Evolutionary conservation across 2,888 invertebrate genomes (phyloP), one percentile per base, ranked within the genome.

Genomic region (Yponomeuta plumbellus): DNA sequence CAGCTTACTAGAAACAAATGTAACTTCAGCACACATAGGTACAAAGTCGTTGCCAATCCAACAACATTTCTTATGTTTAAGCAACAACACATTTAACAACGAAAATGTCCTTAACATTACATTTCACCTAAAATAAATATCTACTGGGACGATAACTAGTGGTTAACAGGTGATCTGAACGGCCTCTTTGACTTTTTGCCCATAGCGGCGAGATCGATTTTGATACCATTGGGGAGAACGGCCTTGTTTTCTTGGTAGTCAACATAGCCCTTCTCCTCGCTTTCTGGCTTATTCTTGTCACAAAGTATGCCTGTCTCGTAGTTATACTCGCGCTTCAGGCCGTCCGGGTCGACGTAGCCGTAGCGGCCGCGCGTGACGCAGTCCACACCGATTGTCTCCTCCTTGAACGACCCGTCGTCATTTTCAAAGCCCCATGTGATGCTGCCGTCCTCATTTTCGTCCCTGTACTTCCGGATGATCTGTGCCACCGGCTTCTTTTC

Each of bases 351-450:
- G 11, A 96, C 92, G 80, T 97, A 97, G 44, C 97, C 97, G 78
- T 97, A 97, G 78, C 94, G 96, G 63, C 96, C 96, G 70, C 94
- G 93, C 13, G 95, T 95, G 68, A 95, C 83, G 75, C 95, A 95
- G 81, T 97, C 96, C 13, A 93, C 89, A 61, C 97, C 97, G 72
- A 96, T 95, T 11, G 94, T 92, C 87, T 97, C 96, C 80, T 97
- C 96, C 79, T 97, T 97, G 84, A 95, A 97, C 1, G 96, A 95
- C 23, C 97, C 97, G 76, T 97, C 97, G 74, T 96, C 96, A 79
- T 97, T 96, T 83, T 97, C 96, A 77, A 95, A 97, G 64, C 97
- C 97, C 97, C 97, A 97, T 0, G 95, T 95, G 74, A 97, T 97
- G 78, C 95, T 96, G 58, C 96, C 96, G 73, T 96, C 95, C 34